Percentiles rank a stretch among this genome's conserved stretches.
These are phyloP conservation scores for Galendromus occidentalis DNA, from an alignment of 1,140 invertebrate genomes.

Conservation along the genomic window DNA sequence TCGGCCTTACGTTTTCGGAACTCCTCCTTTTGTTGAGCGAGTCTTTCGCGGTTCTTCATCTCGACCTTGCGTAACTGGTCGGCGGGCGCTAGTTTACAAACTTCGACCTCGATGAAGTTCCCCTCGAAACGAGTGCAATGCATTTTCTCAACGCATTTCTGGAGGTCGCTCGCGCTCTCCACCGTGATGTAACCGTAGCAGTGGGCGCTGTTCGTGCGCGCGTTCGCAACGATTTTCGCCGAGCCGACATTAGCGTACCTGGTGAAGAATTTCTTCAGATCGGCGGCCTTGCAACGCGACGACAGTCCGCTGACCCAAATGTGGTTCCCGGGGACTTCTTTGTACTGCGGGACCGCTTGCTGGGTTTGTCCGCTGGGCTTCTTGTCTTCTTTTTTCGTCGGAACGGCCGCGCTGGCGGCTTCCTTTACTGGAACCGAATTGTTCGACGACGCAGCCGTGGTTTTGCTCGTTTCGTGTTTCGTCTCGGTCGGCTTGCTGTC, in stretches of 20 bases:
- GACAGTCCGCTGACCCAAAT: neutral
- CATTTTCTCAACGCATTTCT: neutral
- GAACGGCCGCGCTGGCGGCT: too few relatives aligned
- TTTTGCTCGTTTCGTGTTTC: neutral
- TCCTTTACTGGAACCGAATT: neutral
- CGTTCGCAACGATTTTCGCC: neutral
- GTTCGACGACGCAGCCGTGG: neutral
- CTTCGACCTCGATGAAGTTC: neutral
- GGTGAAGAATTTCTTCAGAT: neutral
- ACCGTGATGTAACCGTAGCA: conserved; percentile 6
- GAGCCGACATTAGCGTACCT: neutral
- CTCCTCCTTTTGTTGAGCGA: neutral
- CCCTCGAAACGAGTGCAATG: conserved; percentile 2
- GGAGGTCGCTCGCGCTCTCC: neutral
- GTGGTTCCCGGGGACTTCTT: neutral
- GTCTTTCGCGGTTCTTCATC: conserved; percentile 6
- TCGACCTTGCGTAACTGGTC: conserved; percentile 4
- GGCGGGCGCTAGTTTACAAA: neutral
- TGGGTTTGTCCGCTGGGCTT: neutral
- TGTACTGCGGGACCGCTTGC: neutral
- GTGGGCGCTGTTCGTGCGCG: neutral
- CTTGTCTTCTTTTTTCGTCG: neutral
- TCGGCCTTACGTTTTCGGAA: neutral
- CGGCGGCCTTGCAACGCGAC: conserved; percentile 7
- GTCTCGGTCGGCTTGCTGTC: neutral